Conservation (phyloP, 1,140 invertebrate species). For the Drosophila quadrilineata region DNA sequence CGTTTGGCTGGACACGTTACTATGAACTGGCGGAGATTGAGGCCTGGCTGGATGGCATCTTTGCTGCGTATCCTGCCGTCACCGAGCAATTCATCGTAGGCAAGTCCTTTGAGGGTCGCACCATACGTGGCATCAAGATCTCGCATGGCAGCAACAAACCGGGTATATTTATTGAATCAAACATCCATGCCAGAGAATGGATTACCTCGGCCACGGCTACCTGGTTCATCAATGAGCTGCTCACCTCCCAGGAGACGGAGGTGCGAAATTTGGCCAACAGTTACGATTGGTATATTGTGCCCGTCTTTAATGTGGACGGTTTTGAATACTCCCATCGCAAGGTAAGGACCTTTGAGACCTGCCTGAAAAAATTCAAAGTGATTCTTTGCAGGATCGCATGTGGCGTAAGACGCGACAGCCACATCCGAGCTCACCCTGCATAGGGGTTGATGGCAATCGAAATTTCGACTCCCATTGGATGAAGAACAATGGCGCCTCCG, state of each 20-base stretch:
- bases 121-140: conserved; percentile 84
- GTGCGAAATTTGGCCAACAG: conserved; percentile 80
- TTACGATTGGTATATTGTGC: conserved; percentile 86
- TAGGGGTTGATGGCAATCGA: conserved; percentile 86
- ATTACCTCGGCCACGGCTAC: conserved; percentile 83
- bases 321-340: conserved; percentile 84
- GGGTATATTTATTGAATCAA: conserved; percentile 83
- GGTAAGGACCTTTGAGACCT: conserved; percentile 43
- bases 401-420: conserved; percentile 83
- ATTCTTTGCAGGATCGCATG: conserved; percentile 80
- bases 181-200: conserved; percentile 84
- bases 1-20: conserved; percentile 81
- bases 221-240: conserved; percentile 83
- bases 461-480: conserved; percentile 87
- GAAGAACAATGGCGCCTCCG: conserved; percentile 70
- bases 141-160: conserved; percentile 83
- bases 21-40: conserved; percentile 82
- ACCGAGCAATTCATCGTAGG: conserved; percentile 70
- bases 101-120: conserved; percentile 84
- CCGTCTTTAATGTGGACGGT: conserved; percentile 88
- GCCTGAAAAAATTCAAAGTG: background rate
- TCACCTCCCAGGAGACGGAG: conserved; percentile 63
- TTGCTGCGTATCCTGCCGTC: conserved; percentile 60
- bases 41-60: conserved; percentile 81
- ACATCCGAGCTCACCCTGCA: conserved; percentile 79